phyloP scores from a whole-genome alignment of 2,888 invertebrate species.

The Tricholauxania praeusta region DNA sequence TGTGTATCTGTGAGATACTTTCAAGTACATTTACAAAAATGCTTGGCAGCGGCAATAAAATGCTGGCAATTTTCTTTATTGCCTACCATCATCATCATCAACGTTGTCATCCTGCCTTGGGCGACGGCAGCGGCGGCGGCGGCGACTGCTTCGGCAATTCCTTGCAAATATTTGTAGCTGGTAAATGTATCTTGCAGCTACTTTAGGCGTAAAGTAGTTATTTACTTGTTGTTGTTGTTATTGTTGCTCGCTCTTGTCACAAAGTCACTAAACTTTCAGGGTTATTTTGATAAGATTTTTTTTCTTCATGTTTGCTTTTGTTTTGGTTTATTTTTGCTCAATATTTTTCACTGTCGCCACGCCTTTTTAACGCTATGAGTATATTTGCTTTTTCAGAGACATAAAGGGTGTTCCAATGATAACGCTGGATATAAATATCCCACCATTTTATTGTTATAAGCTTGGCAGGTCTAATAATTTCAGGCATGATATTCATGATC shows the following conservation, averaged over 20 bases:
- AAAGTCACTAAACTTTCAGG: slow-evolving; percentile 63
- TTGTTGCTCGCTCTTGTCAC: slow-evolving; percentile 25
- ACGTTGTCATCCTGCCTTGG: background rate
- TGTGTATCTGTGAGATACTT: too few relatives aligned
- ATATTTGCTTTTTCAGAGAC: too few relatives aligned
- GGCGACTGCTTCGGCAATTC: slow-evolving; percentile 31
- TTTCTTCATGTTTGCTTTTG: slow-evolving; percentile 16
- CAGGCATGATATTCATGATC: too few relatives aligned
- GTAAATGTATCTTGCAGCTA: slow-evolving; percentile 4
- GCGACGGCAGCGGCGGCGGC: too few relatives aligned
- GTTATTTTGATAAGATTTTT: slow-evolving; percentile 51
- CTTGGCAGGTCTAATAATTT: too few relatives aligned
- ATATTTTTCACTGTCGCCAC: slow-evolving; percentile 10
- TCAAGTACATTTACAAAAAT: too few relatives aligned
- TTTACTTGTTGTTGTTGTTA: slow-evolving; percentile 9
- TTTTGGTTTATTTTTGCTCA: slow-evolving; percentile 2
- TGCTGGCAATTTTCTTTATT: background rate
- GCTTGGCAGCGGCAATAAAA: background rate
- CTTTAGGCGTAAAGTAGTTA: background rate
- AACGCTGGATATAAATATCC: too few relatives aligned
- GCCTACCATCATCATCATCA: background rate
- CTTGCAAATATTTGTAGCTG: slow-evolving; percentile 13
- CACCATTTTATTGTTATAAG: too few relatives aligned
- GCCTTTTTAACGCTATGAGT: background rate
- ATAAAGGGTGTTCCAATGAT: too few relatives aligned